Percentiles rank a stretch among this genome's conserved stretches.
phyloP scores from a whole-genome alignment of 2,113 vertebrate genomes.

The Hystrix cristata region DNA sequence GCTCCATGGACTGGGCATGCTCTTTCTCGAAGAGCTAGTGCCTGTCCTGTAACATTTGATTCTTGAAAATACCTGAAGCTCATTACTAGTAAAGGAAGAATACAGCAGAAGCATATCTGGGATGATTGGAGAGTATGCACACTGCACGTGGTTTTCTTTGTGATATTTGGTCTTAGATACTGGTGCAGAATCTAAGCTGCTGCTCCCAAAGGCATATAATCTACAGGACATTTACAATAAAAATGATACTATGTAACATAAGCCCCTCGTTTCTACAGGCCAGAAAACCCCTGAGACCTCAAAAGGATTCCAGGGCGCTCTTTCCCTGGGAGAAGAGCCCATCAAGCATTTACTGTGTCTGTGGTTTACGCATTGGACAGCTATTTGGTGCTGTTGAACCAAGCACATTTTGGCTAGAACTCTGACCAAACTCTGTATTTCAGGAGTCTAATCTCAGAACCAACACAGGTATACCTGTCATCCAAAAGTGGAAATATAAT shows the following conservation, averaged over 20 bases:
- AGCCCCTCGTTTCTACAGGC: background rate
- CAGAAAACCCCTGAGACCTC: background rate
- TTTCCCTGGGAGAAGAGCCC: background rate
- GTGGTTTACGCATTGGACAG: background rate
- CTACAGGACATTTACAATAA: background rate
- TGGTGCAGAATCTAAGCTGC: background rate
- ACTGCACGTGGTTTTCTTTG: background rate
- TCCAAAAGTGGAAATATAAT: background rate
- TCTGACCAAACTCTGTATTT: background rate
- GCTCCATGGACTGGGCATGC: background rate
- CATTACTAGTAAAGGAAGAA: background rate
- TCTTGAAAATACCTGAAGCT: slow-evolving; percentile 12
- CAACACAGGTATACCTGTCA: background rate
- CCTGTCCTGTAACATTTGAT: background rate
- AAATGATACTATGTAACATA: background rate
- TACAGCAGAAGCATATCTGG: background rate
- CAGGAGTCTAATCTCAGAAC: background rate
- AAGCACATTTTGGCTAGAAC: background rate
- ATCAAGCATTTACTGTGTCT: background rate
- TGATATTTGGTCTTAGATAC: background rate
- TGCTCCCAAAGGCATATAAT: background rate
- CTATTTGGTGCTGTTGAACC: background rate
- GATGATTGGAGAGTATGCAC: background rate
- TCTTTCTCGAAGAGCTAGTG: background rate
- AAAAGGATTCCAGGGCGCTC: background rate